Base-by-base conservation (phyloP, 2,113 vertebrate genomes). In the Pipa parva region DNA sequence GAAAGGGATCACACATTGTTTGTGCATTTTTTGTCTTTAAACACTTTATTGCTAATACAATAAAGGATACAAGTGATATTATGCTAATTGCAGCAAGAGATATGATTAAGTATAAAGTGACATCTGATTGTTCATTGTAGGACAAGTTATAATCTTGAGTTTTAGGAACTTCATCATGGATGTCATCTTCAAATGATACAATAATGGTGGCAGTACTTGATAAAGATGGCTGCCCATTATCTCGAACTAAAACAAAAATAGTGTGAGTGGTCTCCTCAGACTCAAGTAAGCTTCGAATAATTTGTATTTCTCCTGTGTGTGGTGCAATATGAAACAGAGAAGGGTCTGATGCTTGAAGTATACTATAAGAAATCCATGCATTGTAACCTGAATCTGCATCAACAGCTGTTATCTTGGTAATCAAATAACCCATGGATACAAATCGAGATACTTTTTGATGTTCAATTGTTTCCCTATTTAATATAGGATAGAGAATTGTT, bases 361-460 rank as follows among this genome's bases (percentile, higher is more conserved):
- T 31, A 54, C 73, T 84, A 76, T 86, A 87, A 10, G 81, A 84
- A 74, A 87, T 75, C 79, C 83, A 84, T 36, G 84, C 80, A 69
- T 87, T 87, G 71, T 83, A 80, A 17, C 87, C 87, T 54, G 85
- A 83, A 67, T 87, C 85, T 3, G 81, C 81, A 65, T 85, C 85
- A 73, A 85, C 84, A 9, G 85, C 84, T 0, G 85, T 80, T 61
- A 86, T 75, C 74, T 85, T 88, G 8, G 83, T 82, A 20, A 84
- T 79, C 51, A 87, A 76, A 66, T 81, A 79, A 37, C 82, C 85
- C 9, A 77, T 72, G 75, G 84, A 82, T 61, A 80, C 81, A 1
- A 78, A 78, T 52, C 79, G 78, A 39, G 83, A 72, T 65, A 85
- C 75, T 59, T 75, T 79, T 72, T 84, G 82, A 46, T 79, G 83